These are phyloP conservation scores for Diabrotica virgifera DNA, from an alignment of 1,140 invertebrate species.

Conservation along the genomic window DNA sequence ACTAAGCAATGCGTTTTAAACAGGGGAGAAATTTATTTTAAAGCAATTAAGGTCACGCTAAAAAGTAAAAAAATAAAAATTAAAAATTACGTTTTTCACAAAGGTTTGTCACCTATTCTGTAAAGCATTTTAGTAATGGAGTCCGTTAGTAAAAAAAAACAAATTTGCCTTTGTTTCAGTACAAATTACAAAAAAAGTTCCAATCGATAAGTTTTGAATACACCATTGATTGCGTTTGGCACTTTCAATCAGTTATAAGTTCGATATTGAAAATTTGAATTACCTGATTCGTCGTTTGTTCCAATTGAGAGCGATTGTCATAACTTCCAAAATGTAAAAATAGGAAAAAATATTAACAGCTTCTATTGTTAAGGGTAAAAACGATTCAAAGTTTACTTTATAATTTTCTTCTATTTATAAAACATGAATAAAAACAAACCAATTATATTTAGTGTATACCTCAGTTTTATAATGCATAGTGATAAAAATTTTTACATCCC, in stretches of 20 bases:
- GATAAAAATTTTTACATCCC: too few relatives aligned
- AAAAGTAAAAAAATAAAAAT: too few relatives aligned
- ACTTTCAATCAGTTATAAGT: background rate
- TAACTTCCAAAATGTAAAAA: background rate
- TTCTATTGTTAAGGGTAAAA: too few relatives aligned
- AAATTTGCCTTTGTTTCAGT: background rate
- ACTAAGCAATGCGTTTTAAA: too few relatives aligned
- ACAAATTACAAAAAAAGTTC: background rate
- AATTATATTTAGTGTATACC: too few relatives aligned
- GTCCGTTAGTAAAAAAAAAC: background rate
- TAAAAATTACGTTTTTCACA: background rate
- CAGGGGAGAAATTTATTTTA: too few relatives aligned
- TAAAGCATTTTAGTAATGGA: background rate
- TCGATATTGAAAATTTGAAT: slow-evolving; percentile 3
- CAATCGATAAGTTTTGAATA: slow-evolving; percentile 1
- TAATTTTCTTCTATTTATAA: too few relatives aligned
- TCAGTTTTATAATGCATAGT: too few relatives aligned
- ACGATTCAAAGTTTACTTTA: too few relatives aligned
- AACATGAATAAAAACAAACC: too few relatives aligned
- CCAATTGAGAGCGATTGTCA: slow-evolving; percentile 2
- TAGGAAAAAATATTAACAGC: background rate
- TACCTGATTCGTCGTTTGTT: background rate
- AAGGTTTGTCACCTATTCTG: background rate
- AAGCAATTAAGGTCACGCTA: too few relatives aligned
- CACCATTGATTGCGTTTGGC: background rate